Conservation (phyloP, 2,888 invertebrate species). For the Pelosia muscerda region DNA sequence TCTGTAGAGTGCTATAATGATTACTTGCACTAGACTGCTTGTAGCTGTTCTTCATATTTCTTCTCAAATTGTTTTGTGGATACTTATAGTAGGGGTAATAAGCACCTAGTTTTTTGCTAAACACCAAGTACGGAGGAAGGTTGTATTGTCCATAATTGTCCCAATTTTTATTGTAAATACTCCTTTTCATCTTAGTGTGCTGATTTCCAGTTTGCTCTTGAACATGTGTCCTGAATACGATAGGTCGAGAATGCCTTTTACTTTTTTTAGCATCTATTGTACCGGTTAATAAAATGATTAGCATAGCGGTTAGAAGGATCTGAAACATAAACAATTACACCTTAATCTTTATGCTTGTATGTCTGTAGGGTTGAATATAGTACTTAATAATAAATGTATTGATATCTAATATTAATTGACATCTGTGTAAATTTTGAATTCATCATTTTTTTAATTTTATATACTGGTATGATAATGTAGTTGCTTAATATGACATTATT, state of each 20-base stretch:
- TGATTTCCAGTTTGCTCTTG: conserved; percentile 14
- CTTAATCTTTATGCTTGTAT: no score
- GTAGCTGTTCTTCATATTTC: conserved; percentile 47
- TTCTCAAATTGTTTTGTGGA: conserved; percentile 61
- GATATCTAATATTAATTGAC: no score
- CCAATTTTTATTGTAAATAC: conserved; percentile 59
- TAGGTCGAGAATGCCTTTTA: conserved; percentile 20
- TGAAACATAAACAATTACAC: conserved; percentile 51
- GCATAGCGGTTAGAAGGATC: conserved; percentile 49
- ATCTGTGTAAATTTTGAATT: no score
- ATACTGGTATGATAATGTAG: no score
- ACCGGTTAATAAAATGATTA: conserved; percentile 25
- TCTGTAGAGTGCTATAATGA: conserved; percentile 20
- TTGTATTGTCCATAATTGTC: conserved; percentile 51
- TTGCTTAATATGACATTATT: no score
- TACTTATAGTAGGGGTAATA: conserved; percentile 76
- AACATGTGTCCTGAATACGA: neutral
- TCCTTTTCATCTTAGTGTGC: conserved; percentile 56
- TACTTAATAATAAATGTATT: no score
- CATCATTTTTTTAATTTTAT: no score
- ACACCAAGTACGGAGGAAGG: conserved; percentile 76
- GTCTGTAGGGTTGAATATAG: no score
- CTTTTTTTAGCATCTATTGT: conserved; percentile 34
- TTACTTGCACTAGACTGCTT: conserved; percentile 14
- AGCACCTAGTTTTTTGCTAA: conserved; percentile 71